Evolutionary conservation across 2,797 vertebrate genomes (phyloP).

Genomic region (Uromys caudimaculatus): DNA sequence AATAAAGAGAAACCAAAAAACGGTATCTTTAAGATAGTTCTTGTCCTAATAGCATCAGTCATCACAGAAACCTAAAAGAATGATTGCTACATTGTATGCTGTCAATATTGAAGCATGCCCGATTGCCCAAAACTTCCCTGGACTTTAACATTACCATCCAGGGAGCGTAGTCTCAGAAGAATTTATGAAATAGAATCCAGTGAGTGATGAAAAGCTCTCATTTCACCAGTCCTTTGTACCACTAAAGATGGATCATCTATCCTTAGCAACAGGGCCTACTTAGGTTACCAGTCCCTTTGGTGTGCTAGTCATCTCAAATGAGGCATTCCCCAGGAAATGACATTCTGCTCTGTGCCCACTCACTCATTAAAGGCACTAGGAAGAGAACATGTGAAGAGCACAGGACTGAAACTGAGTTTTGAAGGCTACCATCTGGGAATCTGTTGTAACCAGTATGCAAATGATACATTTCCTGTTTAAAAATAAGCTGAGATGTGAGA

Average conservation of each 20-base stretch:
- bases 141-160: constrained; percentile 65
- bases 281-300: constrained; percentile 51
- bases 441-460: constrained; percentile 25
- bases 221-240: constrained; percentile 53
- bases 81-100: constrained; percentile 2
- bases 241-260: constrained; percentile 59
- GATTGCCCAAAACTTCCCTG: constrained; percentile 50
- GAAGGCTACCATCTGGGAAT: constrained; percentile 27
- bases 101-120: constrained; percentile 27
- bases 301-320: constrained; percentile 45
- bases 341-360: constrained; percentile 55
- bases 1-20: constrained; percentile 58
- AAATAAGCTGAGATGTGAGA: constrained; percentile 41
- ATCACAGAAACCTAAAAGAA: constrained; percentile 26
- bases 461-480: constrained; percentile 19
- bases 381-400: constrained; percentile 28
- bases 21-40: neutral
- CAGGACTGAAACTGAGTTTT: neutral
- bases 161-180: constrained; percentile 48
- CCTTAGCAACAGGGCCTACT: constrained; percentile 22
- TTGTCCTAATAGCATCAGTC: constrained; percentile 48
- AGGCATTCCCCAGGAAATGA: constrained; percentile 67
- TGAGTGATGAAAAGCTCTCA: constrained; percentile 66
- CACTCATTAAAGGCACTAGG: constrained; percentile 43
- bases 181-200: constrained; percentile 44